Percentiles rank a stretch among this genome's conserved stretches.
Evolutionary conservation across 2,888 invertebrate genomes (phyloP).

Genomic region (Archips xylosteana): DNA sequence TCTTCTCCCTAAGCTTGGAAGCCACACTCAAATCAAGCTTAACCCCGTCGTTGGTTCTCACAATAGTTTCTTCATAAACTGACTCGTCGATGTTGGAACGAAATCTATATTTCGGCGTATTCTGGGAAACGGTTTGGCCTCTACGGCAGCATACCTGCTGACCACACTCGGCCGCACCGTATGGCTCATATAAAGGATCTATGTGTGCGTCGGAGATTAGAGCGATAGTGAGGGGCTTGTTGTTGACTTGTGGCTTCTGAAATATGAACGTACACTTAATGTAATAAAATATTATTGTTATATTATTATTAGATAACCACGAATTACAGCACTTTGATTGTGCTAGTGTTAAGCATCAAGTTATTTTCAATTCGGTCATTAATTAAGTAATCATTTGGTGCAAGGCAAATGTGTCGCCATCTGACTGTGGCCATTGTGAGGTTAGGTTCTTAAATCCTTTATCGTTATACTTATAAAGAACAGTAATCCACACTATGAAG

Average conservation of each 20-base stretch:
- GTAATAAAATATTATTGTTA: not conserved
- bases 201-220: conserved; percentile 93
- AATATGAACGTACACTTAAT: conserved; percentile 23
- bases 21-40: conserved; percentile 62
- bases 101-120: conserved; percentile 42
- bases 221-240: conserved; percentile 79
- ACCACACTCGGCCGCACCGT: conserved; percentile 89
- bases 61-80: conserved; percentile 58
- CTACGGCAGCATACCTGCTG: conserved; percentile 92
- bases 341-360: too few species aligned
- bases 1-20: conserved; percentile 52
- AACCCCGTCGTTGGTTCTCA: conserved; percentile 53
- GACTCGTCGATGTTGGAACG: conserved; percentile 57
- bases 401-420: too few species aligned
- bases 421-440: too few species aligned
- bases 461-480: too few species aligned
- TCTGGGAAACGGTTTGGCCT: conserved; percentile 79
- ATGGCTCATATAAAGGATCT: conserved; percentile 89
- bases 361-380: too few species aligned
- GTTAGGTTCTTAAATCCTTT: too few species aligned
- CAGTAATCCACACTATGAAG: too few species aligned
- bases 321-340: too few species aligned
- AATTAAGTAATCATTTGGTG: too few species aligned
- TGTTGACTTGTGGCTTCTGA: conserved; percentile 53
- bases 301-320: too few species aligned